These are phyloP conservation scores for Mesopsocus fuscifrons DNA, from an alignment of 2,888 invertebrate species.

Conservation along the genomic window DNA sequence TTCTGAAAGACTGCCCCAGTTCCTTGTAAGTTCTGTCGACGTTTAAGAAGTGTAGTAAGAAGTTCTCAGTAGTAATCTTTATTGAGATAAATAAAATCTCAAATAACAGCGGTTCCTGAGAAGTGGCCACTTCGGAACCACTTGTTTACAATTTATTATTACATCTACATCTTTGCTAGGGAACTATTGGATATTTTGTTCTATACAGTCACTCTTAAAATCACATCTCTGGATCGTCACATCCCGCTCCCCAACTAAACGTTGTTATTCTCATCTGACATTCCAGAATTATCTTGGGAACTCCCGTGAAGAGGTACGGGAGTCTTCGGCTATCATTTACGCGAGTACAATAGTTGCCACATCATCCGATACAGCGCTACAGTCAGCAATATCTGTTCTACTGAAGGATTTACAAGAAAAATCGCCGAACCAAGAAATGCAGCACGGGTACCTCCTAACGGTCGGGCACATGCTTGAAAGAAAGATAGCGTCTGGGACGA, in stretches of 20 bases:
- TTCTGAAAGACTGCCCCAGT: conserved; percentile 40
- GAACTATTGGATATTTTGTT: no score
- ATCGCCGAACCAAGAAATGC: conserved; percentile 38
- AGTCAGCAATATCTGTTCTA: conserved; percentile 33
- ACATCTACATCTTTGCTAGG: no score
- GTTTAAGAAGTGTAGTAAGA: not conserved
- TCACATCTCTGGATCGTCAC: no score
- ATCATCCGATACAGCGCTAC: conserved; percentile 30
- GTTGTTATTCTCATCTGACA: no score
- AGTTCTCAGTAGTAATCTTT: no score
- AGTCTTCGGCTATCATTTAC: conserved; percentile 52
- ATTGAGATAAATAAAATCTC: no score
- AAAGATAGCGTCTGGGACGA: conserved; percentile 27
- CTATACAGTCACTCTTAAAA: no score
- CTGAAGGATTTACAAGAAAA: conserved; percentile 33
- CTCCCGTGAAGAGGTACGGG: conserved; percentile 57
- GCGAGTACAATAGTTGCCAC: conserved; percentile 34
- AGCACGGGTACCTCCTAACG: conserved; percentile 59
- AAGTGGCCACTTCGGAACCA: no score
- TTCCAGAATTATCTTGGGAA: conserved; percentile 38
- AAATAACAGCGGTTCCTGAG: no score
- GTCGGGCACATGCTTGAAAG: conserved; percentile 51
- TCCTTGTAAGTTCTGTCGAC: conserved; percentile 25
- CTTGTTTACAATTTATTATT: no score
- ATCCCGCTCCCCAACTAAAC: no score